phyloP scores from a whole-genome alignment of 2,888 invertebrate species.

The Noctua janthe region DNA sequence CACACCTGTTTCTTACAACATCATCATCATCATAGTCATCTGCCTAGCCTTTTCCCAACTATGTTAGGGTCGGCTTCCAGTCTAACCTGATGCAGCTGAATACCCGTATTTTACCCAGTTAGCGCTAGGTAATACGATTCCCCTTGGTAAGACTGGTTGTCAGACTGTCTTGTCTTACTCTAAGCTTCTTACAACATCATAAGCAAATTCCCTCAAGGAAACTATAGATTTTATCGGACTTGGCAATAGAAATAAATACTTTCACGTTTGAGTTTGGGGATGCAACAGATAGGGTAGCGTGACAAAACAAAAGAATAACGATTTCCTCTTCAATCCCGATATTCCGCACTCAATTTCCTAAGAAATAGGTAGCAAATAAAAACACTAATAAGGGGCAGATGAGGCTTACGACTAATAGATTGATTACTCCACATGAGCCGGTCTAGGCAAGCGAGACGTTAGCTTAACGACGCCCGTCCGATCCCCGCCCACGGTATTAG shows the following conservation, averaged over 20 bases:
- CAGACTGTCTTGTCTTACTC: too few relatives aligned
- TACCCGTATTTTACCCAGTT: too few relatives aligned
- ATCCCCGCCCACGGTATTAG: slow-evolving; percentile 55
- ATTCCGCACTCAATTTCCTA: slow-evolving; percentile 28
- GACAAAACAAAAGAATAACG: slow-evolving; percentile 8
- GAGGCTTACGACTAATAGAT: slow-evolving; percentile 70
- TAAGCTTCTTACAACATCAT: neutral
- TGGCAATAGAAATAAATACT: neutral
- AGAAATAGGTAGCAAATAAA: slow-evolving; percentile 63
- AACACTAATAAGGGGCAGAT: slow-evolving; percentile 64
- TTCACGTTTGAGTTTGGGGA: neutral
- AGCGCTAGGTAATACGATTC: too few relatives aligned
- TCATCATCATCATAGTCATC: neutral
- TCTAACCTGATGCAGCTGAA: too few relatives aligned
- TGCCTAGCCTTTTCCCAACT: too few relatives aligned
- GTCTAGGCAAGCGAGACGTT: slow-evolving; percentile 65
- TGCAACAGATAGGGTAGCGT: neutral
- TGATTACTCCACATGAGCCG: slow-evolving; percentile 67
- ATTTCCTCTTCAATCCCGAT: slow-evolving; percentile 17
- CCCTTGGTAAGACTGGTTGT: too few relatives aligned
- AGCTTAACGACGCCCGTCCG: slow-evolving; percentile 64
- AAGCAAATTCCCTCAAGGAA: slow-evolving; percentile 7
- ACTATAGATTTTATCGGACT: slow-evolving; percentile 7
- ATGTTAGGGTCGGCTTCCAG: too few relatives aligned
- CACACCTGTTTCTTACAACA: neutral